These are phyloP conservation scores for Brachypalpus laphriformis DNA, from an alignment of 2,888 invertebrate species.

Conservation along the genomic window DNA sequence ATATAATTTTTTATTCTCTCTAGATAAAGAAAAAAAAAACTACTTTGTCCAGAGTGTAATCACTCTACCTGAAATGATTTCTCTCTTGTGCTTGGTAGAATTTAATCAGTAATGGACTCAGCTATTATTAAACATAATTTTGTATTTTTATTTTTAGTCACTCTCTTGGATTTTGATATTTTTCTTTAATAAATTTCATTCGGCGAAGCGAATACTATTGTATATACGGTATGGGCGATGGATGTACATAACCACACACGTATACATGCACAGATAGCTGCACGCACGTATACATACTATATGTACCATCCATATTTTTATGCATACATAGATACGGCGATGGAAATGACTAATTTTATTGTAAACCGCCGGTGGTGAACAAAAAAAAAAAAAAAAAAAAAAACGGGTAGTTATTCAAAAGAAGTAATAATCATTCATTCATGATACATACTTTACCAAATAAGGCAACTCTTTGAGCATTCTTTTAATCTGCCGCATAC, in stretches of 20 bases:
- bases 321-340: slow-evolving; percentile 14
- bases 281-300: slow-evolving; percentile 22
- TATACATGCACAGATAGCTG: slow-evolving; percentile 21
- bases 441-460: slow-evolving; percentile 68
- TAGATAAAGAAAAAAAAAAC: background rate
- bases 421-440: slow-evolving; percentile 51
- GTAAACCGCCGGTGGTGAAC: background rate
- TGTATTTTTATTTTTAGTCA: slow-evolving; percentile 68
- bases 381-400: no score
- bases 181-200: slow-evolving; percentile 65
- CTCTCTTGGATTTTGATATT: slow-evolving; percentile 61
- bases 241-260: background rate
- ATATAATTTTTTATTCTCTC: background rate
- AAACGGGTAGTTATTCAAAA: slow-evolving; percentile 21
- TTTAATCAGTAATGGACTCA: slow-evolving; percentile 41
- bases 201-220: slow-evolving; percentile 50
- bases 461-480: slow-evolving; percentile 62
- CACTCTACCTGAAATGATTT: slow-evolving; percentile 27
- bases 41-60: slow-evolving; percentile 27
- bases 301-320: background rate
- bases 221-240: background rate
- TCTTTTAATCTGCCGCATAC: slow-evolving; percentile 48
- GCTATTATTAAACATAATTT: slow-evolving; percentile 53
- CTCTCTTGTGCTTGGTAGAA: background rate
- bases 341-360: slow-evolving; percentile 70